Base-by-base conservation (phyloP, 2,888 invertebrate species). In the Brachynemurus nebulosus region DNA sequence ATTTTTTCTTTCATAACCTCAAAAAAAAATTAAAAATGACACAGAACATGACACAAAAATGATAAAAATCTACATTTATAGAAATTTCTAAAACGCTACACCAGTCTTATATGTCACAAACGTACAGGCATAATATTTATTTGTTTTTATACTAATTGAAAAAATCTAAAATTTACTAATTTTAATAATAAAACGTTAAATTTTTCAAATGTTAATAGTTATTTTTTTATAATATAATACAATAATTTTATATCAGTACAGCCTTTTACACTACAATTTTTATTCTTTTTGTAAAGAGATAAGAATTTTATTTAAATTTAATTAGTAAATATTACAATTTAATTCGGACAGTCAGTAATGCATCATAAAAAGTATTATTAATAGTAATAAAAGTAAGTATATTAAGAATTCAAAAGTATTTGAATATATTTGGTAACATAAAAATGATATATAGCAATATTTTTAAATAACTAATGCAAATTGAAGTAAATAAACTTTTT, bases 21-120 rank as follows among this genome's bases (percentile, higher is more conserved):
- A 9, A 30, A n/a, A 30, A 7, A 30, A 11, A 30, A 30, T 14
- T 4, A 30, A 30, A 12, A 30, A 30, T n/a, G 14, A 30, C 14
- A 30, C 30, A 30, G 14, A 30, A 30, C n/a, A 27, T 11, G n/a
- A 30, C 30, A 30, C 30, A 30, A 30, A 12, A 30, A 12, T 14
- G n/a, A 30, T 30, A 30, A 30, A 30, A 30, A 12, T 30, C 30
- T n/a, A 30, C 30, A 3, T 11, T 12, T 14, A 30, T 30, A 30
- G 30, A 30, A 30, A 30, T 30, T n/a, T 37, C 20, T 37, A 37
- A 44, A 44, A 23, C 25, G 38, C 37, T 44, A 44, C 27, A 44
- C 44, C 44, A 44, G 44, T 44, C 44, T 44, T 44, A 27, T 44
- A 23, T 30, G 35, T 44, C 34, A 44, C 44, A 37, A 44, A 44